Conservation (phyloP, 2,113 vertebrate genomes). For the Thunnus maccoyii region DNA sequence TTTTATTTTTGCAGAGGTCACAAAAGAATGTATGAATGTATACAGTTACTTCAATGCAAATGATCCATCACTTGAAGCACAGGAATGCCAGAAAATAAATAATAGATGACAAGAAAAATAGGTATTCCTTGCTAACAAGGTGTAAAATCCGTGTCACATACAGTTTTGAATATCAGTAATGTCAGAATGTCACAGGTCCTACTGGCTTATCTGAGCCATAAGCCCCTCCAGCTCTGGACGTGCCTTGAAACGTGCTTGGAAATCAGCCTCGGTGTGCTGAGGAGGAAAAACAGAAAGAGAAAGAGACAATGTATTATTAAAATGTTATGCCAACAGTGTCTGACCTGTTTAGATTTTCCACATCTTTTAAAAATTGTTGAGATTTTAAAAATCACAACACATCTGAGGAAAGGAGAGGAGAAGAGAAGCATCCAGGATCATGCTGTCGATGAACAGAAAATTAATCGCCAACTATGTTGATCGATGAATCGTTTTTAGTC, state of each 20-base stretch:
- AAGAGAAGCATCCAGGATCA: no score
- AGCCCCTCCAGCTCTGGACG: slow-evolving; percentile 93
- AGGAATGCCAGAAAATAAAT: not conserved
- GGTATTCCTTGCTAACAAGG: not conserved
- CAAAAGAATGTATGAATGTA: not conserved
- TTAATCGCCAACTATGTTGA: no score
- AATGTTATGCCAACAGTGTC: no score
- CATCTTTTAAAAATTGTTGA: no score
- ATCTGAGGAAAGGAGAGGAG: no score
- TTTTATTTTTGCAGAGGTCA: slow-evolving; percentile 28
- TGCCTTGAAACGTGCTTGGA: slow-evolving; percentile 88
- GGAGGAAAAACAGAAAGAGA: not conserved
- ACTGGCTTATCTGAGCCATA: slow-evolving; percentile 80
- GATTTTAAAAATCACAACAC: no score
- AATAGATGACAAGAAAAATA: not conserved
- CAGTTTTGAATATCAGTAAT: not conserved
- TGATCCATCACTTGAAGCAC: not conserved
- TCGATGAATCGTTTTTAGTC: no score
- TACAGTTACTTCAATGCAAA: not conserved
- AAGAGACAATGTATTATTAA: no score
- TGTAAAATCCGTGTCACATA: not conserved
- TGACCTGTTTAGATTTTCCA: no score
- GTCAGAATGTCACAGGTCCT: not conserved
- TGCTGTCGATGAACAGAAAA: no score
- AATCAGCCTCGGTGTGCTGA: slow-evolving; percentile 90